These are phyloP conservation scores for Rhimphoctona megacephalus DNA, from an alignment of 2,888 invertebrate genomes.

Conservation along the genomic window DNA sequence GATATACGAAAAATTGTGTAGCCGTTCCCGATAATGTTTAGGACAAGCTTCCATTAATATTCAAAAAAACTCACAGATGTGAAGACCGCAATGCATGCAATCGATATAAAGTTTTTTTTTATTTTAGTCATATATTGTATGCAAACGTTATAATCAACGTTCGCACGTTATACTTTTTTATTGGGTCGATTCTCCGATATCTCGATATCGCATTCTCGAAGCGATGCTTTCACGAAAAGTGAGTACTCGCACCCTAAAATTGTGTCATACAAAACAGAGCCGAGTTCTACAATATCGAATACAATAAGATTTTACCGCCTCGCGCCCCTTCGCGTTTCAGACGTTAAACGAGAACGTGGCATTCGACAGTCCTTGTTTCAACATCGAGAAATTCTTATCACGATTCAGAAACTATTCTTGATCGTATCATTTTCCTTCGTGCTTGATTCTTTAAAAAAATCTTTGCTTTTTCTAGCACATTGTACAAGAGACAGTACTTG, in stretches of 20 bases:
- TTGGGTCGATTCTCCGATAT: conserved; percentile 54
- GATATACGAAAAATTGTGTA: neutral
- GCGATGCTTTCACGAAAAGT: conserved; percentile 49
- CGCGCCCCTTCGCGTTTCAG: conserved; percentile 6
- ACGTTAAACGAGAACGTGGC: conserved; percentile 45
- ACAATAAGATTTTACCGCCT: conserved; percentile 68
- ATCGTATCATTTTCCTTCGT: conserved; percentile 1
- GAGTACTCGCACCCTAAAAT: conserved; percentile 20
- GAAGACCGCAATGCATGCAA: neutral
- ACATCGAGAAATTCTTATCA: conserved; percentile 41
- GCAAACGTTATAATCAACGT: conserved; percentile 4
- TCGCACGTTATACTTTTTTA: conserved; percentile 47
- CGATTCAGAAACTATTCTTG: conserved; percentile 43
- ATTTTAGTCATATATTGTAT: neutral
- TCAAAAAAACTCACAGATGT: neutral
- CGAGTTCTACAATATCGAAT: conserved; percentile 65
- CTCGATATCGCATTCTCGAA: conserved; percentile 62
- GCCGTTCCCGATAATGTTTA: neutral
- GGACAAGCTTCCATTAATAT: neutral
- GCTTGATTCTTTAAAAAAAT: neutral
- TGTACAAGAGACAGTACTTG: neutral
- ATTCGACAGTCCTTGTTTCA: conserved; percentile 34
- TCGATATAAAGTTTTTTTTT: neutral
- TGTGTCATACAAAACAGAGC: conserved; percentile 9
- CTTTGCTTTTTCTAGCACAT: neutral